Base-by-base conservation (phyloP, 2,888 invertebrate species). In the Craniophora ligustri region DNA sequence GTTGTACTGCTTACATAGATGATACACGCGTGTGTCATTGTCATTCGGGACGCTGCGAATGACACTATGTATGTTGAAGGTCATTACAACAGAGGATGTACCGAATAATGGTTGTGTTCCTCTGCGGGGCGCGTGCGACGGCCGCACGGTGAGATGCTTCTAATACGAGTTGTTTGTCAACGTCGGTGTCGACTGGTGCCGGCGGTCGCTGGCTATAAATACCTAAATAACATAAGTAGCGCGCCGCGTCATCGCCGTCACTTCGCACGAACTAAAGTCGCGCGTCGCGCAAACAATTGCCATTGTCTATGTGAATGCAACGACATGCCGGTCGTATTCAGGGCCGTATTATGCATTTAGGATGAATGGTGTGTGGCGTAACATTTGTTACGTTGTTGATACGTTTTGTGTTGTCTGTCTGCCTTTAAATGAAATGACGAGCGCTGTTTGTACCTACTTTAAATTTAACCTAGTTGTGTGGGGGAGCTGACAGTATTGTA, bases 151-250 rank as follows among this genome's bases (percentile, higher is more conserved):
- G 60, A 65, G 74, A 71, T 78, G 78, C 68, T 80, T 79, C 76
- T 84, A 79, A 84, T 85, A 82, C 80, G 78, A 79, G 83, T 87
- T 91, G 89, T 91, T 90, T 89, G 88, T 89, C 88, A 88, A 87
- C 86, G 87, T 86, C 84, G 79, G 26, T 36, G 32, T 48, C 14
- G 62, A 74, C 78, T 82, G 81, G 78, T 86, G 80, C 73, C 79
- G 81, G 78, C 63, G 55, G 15, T 77, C 76, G 79, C 76, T 77
- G 62, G 79, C 86, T 89, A 89, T 87, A 85, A 89, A 88, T 91
- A n/a, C n/a, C n/a, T n/a, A 89, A 86, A 82, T 79, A 81, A 83
- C 81, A 78, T 76, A 73, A 81, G 77, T 75, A 66, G 73, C 65
- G 76, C 73, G 74, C 53, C 78, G 77, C 77, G 78, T 78, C 79